Conservation (phyloP, 2,113 vertebrate species). For the Dicerorhinus sumatrensis region DNA sequence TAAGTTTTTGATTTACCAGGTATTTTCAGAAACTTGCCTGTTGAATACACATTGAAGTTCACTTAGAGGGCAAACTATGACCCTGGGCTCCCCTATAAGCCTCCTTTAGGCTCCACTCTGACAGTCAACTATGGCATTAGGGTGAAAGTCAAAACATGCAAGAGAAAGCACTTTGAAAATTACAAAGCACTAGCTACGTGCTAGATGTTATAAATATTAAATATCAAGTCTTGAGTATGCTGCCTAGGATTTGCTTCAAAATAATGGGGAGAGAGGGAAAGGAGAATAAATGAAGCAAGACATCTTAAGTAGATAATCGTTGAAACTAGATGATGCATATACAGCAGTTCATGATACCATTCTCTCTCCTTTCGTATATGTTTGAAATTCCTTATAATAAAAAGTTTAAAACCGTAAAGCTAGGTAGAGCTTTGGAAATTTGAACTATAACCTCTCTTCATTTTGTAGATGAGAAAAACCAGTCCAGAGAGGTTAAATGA, state of each 20-base stretch:
- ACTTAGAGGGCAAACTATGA: background rate
- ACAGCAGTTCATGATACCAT: background rate
- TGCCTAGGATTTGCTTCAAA: background rate
- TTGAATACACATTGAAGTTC: background rate
- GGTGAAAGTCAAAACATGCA: background rate
- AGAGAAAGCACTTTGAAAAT: background rate
- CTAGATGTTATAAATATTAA: background rate
- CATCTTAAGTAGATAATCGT: background rate
- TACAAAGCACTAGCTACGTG: background rate
- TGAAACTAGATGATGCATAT: background rate
- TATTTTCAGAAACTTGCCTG: background rate
- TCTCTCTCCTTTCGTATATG: background rate
- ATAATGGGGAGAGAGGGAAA: background rate
- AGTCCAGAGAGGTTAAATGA: slow-evolving; percentile 36
- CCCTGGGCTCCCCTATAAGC: too few relatives aligned
- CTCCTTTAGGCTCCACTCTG: background rate
- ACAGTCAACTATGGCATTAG: background rate
- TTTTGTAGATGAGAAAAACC: background rate
- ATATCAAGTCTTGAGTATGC: background rate
- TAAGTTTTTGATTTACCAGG: background rate
- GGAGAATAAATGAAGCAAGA: background rate
- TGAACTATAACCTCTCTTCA: background rate
- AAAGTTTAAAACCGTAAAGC: slow-evolving; percentile 36
- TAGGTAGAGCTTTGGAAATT: background rate
- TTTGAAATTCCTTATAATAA: slow-evolving; percentile 8